A percentile compares a stretch with the other conserved stretches of the same genome.
These are phyloP conservation scores for Dreissena rostriformis DNA, from an alignment of 1,140 invertebrate species.

Conservation along the genomic window DNA sequence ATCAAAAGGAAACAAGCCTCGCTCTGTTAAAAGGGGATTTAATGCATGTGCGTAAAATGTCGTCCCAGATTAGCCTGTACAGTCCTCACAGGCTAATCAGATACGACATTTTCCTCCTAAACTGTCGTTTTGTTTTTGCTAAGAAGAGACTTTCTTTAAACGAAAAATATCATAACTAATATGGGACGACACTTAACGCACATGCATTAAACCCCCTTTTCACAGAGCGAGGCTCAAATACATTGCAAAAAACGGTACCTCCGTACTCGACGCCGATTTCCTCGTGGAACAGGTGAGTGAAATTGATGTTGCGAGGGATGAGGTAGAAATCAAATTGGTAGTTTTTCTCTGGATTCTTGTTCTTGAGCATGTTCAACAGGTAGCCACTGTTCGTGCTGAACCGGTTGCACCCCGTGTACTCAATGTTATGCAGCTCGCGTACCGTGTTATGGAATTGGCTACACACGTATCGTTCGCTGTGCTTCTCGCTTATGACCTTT, in stretches of 20 bases:
- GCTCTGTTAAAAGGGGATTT: too few relatives aligned
- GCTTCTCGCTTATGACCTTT: constrained; percentile 24
- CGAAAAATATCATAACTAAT: too few relatives aligned
- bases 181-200: too few relatives aligned
- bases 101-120: too few relatives aligned
- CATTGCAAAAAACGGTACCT: constrained; percentile 2
- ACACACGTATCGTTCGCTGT: not conserved
- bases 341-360: not conserved
- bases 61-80: too few relatives aligned
- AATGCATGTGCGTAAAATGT: too few relatives aligned
- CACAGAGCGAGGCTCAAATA: too few relatives aligned
- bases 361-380: constrained; percentile 18
- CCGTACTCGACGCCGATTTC: constrained; percentile 26
- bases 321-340: constrained; percentile 26
- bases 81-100: too few relatives aligned
- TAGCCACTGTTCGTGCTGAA: constrained; percentile 12
- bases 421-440: not conserved
- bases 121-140: too few relatives aligned
- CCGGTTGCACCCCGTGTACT: not conserved
- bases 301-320: constrained; percentile 13
- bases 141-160: too few relatives aligned
- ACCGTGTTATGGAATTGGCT: not conserved
- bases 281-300: not conserved
- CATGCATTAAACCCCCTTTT: too few relatives aligned
- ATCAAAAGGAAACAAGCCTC: too few relatives aligned